Percentiles rank a stretch among this genome's conserved stretches.
Conservation (phyloP, 1,140 invertebrate species). For the Calephelis nemesis region DNA sequence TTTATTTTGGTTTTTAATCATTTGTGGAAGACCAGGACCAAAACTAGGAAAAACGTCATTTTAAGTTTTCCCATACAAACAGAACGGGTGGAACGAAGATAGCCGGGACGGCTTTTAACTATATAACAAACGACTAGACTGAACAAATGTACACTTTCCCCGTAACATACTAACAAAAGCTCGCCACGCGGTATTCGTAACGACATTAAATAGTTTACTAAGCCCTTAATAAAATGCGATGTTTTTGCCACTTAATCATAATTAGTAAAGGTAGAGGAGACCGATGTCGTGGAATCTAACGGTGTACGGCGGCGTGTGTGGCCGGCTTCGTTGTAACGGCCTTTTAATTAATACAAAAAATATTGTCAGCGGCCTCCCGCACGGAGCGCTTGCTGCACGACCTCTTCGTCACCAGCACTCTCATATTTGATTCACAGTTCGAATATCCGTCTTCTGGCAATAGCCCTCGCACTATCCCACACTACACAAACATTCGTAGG, state of each 20-base stretch:
- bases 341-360: slow-evolving; percentile 7
- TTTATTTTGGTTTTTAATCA: too few species aligned
- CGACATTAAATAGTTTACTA: slow-evolving; percentile 9
- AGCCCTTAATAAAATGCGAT: slow-evolving; percentile 5
- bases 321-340: slow-evolving; percentile 1
- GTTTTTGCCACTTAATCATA: slow-evolving; percentile 12
- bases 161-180: slow-evolving; percentile 4
- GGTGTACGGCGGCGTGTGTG: not conserved
- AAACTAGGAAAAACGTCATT: too few species aligned
- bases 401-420: too few species aligned
- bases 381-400: not conserved
- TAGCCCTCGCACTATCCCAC: too few species aligned
- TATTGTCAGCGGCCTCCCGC: not conserved
- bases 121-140: not conserved
- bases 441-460: too few species aligned
- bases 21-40: too few species aligned
- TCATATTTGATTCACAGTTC: too few species aligned
- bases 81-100: too few species aligned
- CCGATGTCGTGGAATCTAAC: slow-evolving; percentile 4
- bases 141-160: not conserved
- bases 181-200: slow-evolving; percentile 5
- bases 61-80: too few species aligned
- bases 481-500: too few species aligned
- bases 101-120: too few species aligned
- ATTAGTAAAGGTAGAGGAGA: not conserved